Evolutionary conservation across 2,888 invertebrate species (phyloP).

Genomic region (Cataglyphis cursor): DNA sequence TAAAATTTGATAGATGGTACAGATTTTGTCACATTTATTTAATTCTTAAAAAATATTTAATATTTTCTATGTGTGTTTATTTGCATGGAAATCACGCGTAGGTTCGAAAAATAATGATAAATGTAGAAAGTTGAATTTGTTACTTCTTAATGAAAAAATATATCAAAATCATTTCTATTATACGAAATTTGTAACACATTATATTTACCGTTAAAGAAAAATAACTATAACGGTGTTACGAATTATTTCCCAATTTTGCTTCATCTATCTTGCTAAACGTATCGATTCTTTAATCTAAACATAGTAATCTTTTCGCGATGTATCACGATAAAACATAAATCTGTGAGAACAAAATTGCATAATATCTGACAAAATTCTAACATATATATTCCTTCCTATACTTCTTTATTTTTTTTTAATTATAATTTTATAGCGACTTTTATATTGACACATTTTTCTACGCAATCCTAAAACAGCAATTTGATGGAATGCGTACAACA

Average conservation of each 20-base stretch:
- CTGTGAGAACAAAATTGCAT: not conserved
- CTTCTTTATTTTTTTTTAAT: not conserved
- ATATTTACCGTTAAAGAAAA: not conserved
- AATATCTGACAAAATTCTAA: not conserved
- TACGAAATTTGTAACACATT: not conserved
- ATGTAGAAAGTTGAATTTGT: not conserved
- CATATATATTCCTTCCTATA: too few relatives aligned
- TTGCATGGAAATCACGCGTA: not conserved
- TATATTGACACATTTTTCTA: not conserved
- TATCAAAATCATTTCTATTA: too few relatives aligned
- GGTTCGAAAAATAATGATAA: not conserved
- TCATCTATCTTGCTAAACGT: not conserved
- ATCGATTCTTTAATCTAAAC: not conserved
- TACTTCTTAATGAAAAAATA: not conserved
- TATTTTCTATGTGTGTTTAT: not conserved
- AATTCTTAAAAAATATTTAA: not conserved
- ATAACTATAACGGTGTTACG: not conserved
- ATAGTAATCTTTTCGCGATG: not conserved
- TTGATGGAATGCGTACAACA: not conserved
- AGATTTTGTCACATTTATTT: not conserved
- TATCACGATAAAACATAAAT: slow-evolving; percentile 1
- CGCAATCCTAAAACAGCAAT: not conserved
- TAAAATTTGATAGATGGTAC: not conserved
- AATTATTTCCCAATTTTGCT: not conserved
- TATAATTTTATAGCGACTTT: not conserved